Evolutionary conservation across 2,113 vertebrate genomes (phyloP).

Genomic region (Sinocyclocheilus grahami): DNA sequence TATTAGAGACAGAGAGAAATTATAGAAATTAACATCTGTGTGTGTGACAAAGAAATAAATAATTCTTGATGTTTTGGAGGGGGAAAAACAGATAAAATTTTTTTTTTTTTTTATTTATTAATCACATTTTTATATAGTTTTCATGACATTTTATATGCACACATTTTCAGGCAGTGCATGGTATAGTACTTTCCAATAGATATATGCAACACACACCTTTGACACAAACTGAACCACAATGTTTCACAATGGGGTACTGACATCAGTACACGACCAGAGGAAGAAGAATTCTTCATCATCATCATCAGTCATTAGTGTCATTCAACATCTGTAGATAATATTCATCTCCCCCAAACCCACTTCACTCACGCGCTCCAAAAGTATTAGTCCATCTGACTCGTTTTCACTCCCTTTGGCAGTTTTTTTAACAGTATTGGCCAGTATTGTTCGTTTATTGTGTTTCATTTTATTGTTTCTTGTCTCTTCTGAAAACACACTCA

Average conservation of each 20-base stretch:
- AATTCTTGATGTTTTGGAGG: not conserved
- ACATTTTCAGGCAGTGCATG: conserved; percentile 74
- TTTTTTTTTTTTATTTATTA: no score
- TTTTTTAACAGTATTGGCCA: conserved; percentile 26
- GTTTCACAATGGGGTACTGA: conserved; percentile 69
- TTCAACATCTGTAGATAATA: not conserved
- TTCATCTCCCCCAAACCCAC: not conserved
- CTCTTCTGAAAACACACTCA: not conserved
- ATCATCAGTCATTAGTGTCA: conserved; percentile 28
- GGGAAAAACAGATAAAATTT: not conserved
- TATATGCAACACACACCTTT: conserved; percentile 72
- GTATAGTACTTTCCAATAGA: conserved; percentile 63
- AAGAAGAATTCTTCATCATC: conserved; percentile 37
- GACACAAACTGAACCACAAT: conserved; percentile 71
- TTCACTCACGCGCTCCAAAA: not conserved
- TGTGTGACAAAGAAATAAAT: no score
- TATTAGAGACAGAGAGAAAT: no score
- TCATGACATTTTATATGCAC: conserved; percentile 67
- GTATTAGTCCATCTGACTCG: not conserved
- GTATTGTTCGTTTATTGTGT: conserved; percentile 7
- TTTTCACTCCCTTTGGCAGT: conserved; percentile 2
- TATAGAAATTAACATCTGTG: no score
- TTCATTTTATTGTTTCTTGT: not conserved
- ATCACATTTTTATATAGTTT: conserved; percentile 24
- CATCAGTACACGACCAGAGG: conserved; percentile 42